Conservation (phyloP, 2,113 vertebrate species). For the Pollachius pollachius region DNA sequence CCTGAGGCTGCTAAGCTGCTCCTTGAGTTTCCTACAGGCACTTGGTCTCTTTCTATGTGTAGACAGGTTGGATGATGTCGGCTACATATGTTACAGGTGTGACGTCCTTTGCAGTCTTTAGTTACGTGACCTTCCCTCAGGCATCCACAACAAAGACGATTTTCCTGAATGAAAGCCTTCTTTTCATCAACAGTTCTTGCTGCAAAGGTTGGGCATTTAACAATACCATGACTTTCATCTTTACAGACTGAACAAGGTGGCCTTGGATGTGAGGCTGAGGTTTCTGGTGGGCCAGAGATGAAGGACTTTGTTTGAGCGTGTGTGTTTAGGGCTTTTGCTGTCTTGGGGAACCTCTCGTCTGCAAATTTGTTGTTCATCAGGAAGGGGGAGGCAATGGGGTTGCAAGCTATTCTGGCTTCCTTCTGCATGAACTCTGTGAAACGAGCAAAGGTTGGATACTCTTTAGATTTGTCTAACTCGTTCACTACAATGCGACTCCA, state of each 20-base stretch:
- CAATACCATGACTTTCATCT: no score
- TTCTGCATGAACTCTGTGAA: not conserved
- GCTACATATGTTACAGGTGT: constrained; percentile 15
- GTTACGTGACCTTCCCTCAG: constrained; percentile 17
- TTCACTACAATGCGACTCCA: no score
- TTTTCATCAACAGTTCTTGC: no score
- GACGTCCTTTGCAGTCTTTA: constrained; percentile 27
- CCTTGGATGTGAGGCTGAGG: not conserved
- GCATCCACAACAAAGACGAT: constrained; percentile 26
- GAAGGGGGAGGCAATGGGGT: no score
- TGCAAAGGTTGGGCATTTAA: no score
- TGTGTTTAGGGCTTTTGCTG: constrained; percentile 7
- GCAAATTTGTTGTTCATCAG: not conserved
- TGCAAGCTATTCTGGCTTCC: no score
- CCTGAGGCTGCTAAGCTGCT: not conserved
- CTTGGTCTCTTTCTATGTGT: not conserved
- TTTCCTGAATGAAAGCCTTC: no score
- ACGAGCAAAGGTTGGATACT: no score
- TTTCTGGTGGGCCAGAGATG: not conserved
- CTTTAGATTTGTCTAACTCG: no score
- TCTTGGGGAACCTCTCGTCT: constrained; percentile 7
- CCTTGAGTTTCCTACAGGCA: not conserved
- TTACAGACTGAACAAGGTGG: no score
- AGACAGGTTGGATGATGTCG: constrained; percentile 4
- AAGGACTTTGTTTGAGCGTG: not conserved